A percentile compares a stretch with the other conserved stretches of the same genome.
phyloP scores from a whole-genome alignment of 1,140 invertebrate species.

The Amphibalanus amphitrite region DNA sequence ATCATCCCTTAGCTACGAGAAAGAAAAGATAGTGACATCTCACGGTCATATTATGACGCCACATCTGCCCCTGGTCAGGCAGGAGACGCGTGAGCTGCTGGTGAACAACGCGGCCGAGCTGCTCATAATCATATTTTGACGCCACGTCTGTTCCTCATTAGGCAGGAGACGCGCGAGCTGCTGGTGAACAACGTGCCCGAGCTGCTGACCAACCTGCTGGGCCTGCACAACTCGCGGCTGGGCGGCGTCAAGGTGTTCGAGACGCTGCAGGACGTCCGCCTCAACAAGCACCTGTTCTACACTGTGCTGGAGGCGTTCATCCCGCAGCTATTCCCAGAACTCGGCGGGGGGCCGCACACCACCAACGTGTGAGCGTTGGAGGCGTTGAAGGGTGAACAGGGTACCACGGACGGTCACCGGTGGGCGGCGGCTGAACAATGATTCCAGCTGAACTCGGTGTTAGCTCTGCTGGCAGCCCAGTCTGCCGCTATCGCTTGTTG shows the following conservation, averaged over 20 bases:
- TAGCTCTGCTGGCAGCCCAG: too few relatives aligned
- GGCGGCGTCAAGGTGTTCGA: conserved; percentile 75
- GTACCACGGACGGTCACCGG: too few relatives aligned
- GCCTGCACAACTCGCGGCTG: conserved; percentile 59
- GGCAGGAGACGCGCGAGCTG: conserved; percentile 41
- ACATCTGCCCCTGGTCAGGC: too few relatives aligned
- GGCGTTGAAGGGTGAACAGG: too few relatives aligned
- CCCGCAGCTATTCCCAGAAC: background rate
- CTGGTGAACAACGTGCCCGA: conserved; percentile 57
- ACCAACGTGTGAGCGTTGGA: too few relatives aligned
- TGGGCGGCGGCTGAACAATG: too few relatives aligned
- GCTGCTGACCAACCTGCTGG: conserved; percentile 61
- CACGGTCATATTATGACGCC: conserved; percentile 7
- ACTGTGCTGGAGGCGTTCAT: background rate
- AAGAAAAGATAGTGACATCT: too few relatives aligned
- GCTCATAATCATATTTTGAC: conserved; percentile 10
- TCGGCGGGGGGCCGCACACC: background rate
- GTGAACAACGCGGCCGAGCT: conserved; percentile 56
- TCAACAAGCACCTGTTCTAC: conserved; percentile 82
- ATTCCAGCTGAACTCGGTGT: too few relatives aligned
- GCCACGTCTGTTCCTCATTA: too few relatives aligned
- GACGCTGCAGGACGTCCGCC: conserved; percentile 59
- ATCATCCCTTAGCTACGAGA: too few relatives aligned
- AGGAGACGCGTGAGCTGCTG: conserved; percentile 43
- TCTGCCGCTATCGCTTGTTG: too few relatives aligned